Evolutionary conservation across 2,888 invertebrate genomes (phyloP).

Genomic region (Microdon myrmicae): DNA sequence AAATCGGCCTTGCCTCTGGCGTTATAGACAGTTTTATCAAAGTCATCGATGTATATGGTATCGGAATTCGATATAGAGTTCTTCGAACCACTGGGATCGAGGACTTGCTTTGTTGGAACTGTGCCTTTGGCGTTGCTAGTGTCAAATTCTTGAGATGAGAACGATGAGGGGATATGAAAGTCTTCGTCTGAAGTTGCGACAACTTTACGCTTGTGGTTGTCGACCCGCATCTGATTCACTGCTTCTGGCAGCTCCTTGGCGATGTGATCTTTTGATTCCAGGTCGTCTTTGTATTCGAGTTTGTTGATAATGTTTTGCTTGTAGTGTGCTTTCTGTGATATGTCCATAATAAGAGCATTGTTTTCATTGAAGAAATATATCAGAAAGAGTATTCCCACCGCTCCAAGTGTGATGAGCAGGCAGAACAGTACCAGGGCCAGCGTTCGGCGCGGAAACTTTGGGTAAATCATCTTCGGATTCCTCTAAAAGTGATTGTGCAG

Average conservation of each 20-base stretch:
- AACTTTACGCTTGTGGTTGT: constrained; percentile 5
- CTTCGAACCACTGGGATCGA: constrained; percentile 9
- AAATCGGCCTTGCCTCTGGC: constrained; percentile 20
- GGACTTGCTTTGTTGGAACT: constrained; percentile 2
- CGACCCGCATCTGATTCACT: constrained; percentile 6
- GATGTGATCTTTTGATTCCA: constrained; percentile 13
- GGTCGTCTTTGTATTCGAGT: constrained; percentile 8
- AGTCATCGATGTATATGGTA: constrained; percentile 57
- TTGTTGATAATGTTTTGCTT: constrained; percentile 14
- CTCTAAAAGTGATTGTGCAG: too few relatives aligned
- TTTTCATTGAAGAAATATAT: constrained; percentile 53
- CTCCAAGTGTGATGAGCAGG: constrained; percentile 52
- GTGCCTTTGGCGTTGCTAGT: neutral
- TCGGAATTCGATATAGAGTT: constrained; percentile 36
- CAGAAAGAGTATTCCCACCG: constrained; percentile 52
- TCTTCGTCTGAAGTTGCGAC: constrained; percentile 1
- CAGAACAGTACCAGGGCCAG: constrained; percentile 53
- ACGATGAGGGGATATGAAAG: neutral
- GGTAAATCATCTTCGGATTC: constrained; percentile 55
- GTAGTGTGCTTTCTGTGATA: constrained; percentile 20
- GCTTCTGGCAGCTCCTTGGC: constrained; percentile 12
- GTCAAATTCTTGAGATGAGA: constrained; percentile 10
- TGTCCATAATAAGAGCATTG: constrained; percentile 30
- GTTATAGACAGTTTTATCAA: constrained; percentile 47
- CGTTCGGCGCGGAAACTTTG: constrained; percentile 54